phyloP scores from a whole-genome alignment of 2,888 invertebrate species.

The Callosobruchus maculatus region DNA sequence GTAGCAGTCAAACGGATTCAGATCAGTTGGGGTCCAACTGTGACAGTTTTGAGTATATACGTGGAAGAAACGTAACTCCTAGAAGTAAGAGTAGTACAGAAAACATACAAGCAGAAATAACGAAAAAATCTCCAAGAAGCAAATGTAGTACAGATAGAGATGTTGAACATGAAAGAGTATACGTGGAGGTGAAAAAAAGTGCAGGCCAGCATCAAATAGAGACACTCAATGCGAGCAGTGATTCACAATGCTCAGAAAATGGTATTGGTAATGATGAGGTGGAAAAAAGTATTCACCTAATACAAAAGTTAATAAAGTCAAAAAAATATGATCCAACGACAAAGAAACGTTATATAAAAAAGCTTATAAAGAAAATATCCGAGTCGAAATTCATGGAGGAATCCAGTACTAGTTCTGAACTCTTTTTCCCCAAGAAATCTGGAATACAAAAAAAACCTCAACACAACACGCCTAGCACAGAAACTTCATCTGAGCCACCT shows the following conservation, averaged over 20 bases:
- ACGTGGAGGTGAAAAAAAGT: slow-evolving; percentile 1
- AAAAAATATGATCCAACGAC: slow-evolving; percentile 57
- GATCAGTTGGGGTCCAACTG: slow-evolving; percentile 47
- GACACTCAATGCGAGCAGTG: slow-evolving; percentile 5
- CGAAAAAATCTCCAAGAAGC: slow-evolving; percentile 3
- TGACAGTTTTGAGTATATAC: slow-evolving; percentile 64
- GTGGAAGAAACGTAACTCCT: not conserved
- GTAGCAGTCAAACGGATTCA: slow-evolving; percentile 21
- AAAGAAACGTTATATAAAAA: slow-evolving; percentile 62
- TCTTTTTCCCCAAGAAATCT: slow-evolving; percentile 47
- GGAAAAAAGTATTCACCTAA: slow-evolving; percentile 58
- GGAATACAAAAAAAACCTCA: not conserved
- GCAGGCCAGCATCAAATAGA: slow-evolving; percentile 7
- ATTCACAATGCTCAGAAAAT: slow-evolving; percentile 6
- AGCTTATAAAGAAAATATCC: slow-evolving; percentile 60
- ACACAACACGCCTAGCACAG: slow-evolving; percentile 8
- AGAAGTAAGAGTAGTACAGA: slow-evolving; percentile 5
- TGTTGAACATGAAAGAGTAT: not conserved
- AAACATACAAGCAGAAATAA: slow-evolving; percentile 47
- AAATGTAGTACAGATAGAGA: not conserved
- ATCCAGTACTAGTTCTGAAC: slow-evolving; percentile 51
- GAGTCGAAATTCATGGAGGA: slow-evolving; percentile 60
- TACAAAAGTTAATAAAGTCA: slow-evolving; percentile 58
- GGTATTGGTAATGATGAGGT: slow-evolving; percentile 50
- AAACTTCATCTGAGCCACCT: slow-evolving; percentile 9